A percentile compares a stretch with the other conserved stretches of the same genome.
Conservation (phyloP, 2,888 invertebrate species). For the Biston betularia region DNA sequence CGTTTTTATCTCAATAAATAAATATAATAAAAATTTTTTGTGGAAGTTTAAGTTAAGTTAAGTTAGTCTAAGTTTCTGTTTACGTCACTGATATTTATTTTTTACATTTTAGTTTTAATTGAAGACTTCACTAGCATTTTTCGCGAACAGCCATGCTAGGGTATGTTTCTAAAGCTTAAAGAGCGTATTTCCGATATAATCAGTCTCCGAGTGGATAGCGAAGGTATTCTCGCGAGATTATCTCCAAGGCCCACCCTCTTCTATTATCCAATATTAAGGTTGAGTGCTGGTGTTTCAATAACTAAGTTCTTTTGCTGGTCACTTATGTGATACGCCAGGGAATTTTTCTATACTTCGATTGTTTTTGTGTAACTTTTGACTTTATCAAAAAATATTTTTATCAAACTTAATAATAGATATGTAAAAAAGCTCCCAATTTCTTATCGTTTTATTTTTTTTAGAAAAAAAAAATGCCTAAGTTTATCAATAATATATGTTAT, state of each 20-base stretch:
- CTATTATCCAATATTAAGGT: constrained; percentile 29
- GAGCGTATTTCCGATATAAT: constrained; percentile 21
- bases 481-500: no score
- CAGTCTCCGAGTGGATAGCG: constrained; percentile 15
- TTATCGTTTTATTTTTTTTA: no score
- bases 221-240: constrained; percentile 23
- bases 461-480: no score
- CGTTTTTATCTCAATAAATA: no score
- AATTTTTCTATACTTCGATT: neutral
- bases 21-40: no score
- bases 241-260: constrained; percentile 11
- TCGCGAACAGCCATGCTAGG: neutral
- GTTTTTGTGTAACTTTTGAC: constrained; percentile 4
- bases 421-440: neutral
- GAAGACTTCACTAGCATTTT: neutral
- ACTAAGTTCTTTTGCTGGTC: constrained; percentile 19
- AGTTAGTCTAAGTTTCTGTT: no score
- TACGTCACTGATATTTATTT: no score
- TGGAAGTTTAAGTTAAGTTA: no score
- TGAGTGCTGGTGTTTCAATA: constrained; percentile 29
- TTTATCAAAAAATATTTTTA: neutral
- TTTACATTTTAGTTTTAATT: no score
- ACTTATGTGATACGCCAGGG: constrained; percentile 12
- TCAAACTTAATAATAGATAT: neutral
- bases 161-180: neutral